Evolutionary conservation across 2,888 invertebrate species (phyloP).

Genomic region (Conops quadrifasciatus): DNA sequence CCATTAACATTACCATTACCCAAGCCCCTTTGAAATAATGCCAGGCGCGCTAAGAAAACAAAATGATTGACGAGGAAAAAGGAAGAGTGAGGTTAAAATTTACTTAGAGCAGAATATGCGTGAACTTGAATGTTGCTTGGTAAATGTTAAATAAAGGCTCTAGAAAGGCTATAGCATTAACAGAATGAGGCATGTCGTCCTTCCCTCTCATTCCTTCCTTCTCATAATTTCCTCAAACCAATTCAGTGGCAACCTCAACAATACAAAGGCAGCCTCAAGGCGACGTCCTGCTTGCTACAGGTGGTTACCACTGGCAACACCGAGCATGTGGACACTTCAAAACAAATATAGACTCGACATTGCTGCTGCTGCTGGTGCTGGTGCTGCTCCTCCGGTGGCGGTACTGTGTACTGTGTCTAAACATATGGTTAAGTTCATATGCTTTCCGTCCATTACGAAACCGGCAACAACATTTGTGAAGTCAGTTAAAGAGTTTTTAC

Average conservation of each 20-base stretch:
- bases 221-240: neutral
- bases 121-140: no score
- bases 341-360: neutral
- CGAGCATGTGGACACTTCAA: constrained; percentile 19
- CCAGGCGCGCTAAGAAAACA: no score
- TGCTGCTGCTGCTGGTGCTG: no score
- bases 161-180: no score
- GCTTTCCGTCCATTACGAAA: no score
- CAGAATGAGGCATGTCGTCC: no score
- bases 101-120: neutral
- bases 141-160: neutral
- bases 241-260: neutral
- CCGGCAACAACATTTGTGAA: neutral
- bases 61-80: neutral
- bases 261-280: constrained; percentile 3
- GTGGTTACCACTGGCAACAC: constrained; percentile 39
- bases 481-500: neutral
- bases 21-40: no score
- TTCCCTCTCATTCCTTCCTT: no score
- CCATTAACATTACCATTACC: no score
- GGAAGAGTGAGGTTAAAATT: neutral
- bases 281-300: constrained; percentile 31
- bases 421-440: no score
- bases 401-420: neutral
- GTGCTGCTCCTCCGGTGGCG: neutral